Evolutionary conservation across 2,113 vertebrate genomes (phyloP), one percentile per base, ranked within the genome.

Genomic region (Tenebrosternarchus preto): DNA sequence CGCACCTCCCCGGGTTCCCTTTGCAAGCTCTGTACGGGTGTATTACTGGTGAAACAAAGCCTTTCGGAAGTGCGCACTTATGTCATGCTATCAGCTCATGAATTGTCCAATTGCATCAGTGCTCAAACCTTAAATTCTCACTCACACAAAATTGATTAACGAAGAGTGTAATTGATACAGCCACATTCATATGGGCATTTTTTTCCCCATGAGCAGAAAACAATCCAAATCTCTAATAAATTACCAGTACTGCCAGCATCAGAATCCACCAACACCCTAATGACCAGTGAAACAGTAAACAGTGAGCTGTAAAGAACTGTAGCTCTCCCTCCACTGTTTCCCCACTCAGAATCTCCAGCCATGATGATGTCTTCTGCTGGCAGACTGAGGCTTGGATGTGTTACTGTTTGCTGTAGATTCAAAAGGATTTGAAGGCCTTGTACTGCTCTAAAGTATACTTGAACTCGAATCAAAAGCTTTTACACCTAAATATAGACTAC

Each of bases 11-110:
- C 22, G 27, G 2, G 22, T 4, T 43, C 70, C 36, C 39, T 50
- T 53, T 36, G 22, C 50, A 31, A 25, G 36, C 17, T 27, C 17
- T 19, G 19, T 55, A 66, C 27, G 16, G 29, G 5, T 20, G 16
- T 66, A 66, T 36, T 31, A 76, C 25, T 9, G 16, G 24, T 64
- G n/a, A 50, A 29, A 55, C 39, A 64, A 76, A 76, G 25, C 3
- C 19, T 1, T 33, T 33, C 27, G 1, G n/a, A 39, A 20, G n/a
- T 39, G 31, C 5, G 20, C 63, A 20, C 63, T 36, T 20, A 5
- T 59, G 19, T 9, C 63, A 19, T 31, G 12, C 6, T 9, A 43
- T 43, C 39, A 43, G 39, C 39, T 43, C 39, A 15, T 50, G 43
- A 15, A 50, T 15, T 15, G 43, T 15, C 43, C 43, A 9, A 15